These are phyloP conservation scores for Holotrichia oblita DNA, from an alignment of 1,140 invertebrate species.

Conservation along the genomic window DNA sequence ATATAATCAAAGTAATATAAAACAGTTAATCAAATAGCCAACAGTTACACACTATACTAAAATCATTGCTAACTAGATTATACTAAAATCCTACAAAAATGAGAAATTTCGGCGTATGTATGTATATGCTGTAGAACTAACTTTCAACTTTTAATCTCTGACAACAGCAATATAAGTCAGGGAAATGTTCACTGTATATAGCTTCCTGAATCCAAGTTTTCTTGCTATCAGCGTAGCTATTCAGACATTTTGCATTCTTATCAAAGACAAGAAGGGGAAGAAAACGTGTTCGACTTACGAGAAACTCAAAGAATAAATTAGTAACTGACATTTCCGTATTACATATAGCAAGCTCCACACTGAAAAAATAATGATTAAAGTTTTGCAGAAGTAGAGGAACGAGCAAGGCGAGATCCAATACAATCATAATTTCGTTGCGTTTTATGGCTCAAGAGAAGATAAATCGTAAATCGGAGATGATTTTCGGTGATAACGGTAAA, in stretches of 20 bases:
- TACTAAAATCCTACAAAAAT: background rate
- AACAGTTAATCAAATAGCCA: too few species aligned
- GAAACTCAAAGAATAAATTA: background rate
- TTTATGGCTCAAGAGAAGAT: constrained; percentile 9
- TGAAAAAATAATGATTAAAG: constrained; percentile 25
- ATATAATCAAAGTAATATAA: too few species aligned
- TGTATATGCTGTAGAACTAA: background rate
- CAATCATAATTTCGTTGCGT: constrained; percentile 32
- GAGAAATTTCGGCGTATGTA: background rate
- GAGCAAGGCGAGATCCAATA: background rate
- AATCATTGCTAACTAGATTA: too few species aligned
- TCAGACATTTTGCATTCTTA: background rate
- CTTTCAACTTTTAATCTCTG: background rate
- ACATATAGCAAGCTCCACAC: background rate
- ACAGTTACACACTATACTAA: too few species aligned
- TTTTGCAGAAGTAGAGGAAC: background rate
- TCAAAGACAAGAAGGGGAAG: background rate
- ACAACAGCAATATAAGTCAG: background rate
- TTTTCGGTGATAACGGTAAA: constrained; percentile 28
- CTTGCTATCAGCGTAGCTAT: background rate
- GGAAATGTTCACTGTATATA: background rate
- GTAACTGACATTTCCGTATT: background rate
- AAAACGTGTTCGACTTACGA: background rate
- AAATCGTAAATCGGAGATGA: constrained; percentile 35
- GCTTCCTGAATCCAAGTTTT: background rate